These are phyloP conservation scores for Synanthedon formicaeformis DNA, from an alignment of 2,888 invertebrate species.

Conservation along the genomic window DNA sequence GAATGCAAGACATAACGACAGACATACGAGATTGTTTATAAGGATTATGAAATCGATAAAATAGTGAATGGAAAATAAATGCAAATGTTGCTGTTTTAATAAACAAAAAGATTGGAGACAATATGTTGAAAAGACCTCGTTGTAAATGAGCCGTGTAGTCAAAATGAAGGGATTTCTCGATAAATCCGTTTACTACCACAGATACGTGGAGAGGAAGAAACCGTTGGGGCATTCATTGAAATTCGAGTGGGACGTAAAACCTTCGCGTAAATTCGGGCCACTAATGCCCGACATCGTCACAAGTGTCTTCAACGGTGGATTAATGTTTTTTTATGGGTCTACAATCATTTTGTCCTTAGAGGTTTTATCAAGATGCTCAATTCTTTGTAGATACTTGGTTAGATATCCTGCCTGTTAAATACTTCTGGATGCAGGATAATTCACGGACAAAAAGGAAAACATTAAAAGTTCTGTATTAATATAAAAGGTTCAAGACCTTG, in stretches of 20 bases:
- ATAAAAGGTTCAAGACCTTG: no score
- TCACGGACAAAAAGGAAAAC: no score
- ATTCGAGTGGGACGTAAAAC: slow-evolving; percentile 49
- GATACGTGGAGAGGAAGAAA: background rate
- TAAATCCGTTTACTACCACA: slow-evolving; percentile 29
- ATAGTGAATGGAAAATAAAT: no score
- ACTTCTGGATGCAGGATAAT: no score
- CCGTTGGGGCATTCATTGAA: slow-evolving; percentile 33
- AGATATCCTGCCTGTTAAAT: background rate
- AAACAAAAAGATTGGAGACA: no score
- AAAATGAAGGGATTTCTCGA: slow-evolving; percentile 28
- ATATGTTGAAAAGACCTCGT: slow-evolving; percentile 3
- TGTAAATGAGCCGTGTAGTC: slow-evolving; percentile 20
- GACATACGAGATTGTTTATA: no score
- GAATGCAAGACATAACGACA: no score
- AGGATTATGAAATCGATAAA: no score
- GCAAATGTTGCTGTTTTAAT: no score
- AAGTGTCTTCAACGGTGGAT: slow-evolving; percentile 31
- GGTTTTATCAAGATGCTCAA: background rate
- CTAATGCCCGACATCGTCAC: background rate
- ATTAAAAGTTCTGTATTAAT: no score
- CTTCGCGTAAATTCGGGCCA: slow-evolving; percentile 39
- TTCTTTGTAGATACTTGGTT: background rate
- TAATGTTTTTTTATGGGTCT: slow-evolving; percentile 31
- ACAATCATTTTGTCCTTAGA: slow-evolving; percentile 22